Conservation (phyloP, 1,140 invertebrate species). For the Hylaeus anthracinus region DNA sequence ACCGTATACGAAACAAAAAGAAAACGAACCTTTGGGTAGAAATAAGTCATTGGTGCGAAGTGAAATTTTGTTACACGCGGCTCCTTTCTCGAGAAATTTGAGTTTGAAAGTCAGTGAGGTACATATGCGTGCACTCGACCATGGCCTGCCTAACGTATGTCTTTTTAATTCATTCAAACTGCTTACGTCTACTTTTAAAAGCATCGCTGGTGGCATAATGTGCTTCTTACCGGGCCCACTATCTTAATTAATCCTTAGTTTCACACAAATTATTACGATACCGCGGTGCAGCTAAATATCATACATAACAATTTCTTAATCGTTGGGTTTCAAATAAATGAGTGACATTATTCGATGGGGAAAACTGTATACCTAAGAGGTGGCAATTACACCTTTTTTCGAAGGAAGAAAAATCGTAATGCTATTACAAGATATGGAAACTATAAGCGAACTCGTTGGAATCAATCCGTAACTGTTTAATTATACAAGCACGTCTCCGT, state of each 20-base stretch:
- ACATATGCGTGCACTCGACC: not conserved
- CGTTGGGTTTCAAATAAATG: not conserved
- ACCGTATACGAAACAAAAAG: too few species aligned
- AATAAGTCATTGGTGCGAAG: not conserved
- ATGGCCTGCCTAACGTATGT: not conserved
- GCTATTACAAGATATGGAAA: too few species aligned
- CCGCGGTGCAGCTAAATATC: not conserved
- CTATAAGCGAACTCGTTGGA: too few species aligned
- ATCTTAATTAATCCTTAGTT: not conserved
- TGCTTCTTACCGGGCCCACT: not conserved
- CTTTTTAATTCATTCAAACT: not conserved
- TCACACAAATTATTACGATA: conserved; percentile 2
- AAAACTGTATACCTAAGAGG: too few species aligned
- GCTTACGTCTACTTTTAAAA: not conserved
- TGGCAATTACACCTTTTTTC: too few species aligned
- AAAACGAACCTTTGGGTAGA: too few species aligned
- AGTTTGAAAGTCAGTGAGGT: not conserved
- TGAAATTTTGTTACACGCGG: not conserved
- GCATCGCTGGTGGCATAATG: not conserved
- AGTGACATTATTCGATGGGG: not conserved
- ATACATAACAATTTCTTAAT: conserved; percentile 2
- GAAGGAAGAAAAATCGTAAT: too few species aligned
- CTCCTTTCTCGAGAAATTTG: not conserved
- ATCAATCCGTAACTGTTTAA: too few species aligned
- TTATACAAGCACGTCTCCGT: too few species aligned